Evolutionary conservation across 2,797 vertebrate genomes (phyloP).

Genomic region (Todus mexicanus): DNA sequence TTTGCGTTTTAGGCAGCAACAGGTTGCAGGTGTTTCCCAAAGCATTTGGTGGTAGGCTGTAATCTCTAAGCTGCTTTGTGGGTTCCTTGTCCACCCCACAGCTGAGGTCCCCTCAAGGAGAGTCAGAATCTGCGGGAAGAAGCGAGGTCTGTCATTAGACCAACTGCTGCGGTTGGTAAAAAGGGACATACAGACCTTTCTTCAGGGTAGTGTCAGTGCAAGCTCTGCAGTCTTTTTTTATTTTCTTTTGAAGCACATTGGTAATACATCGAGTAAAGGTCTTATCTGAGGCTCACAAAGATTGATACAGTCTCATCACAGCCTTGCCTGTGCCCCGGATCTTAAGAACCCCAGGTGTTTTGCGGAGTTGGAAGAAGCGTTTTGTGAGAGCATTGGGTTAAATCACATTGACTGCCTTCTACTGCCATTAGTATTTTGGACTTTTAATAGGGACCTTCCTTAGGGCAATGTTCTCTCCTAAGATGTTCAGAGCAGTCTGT

Average conservation of each 20-base stretch:
- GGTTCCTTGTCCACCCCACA: neutral
- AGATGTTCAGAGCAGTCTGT: neutral
- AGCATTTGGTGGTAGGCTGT: neutral
- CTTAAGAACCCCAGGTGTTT: conserved; percentile 15
- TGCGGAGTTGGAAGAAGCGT: neutral
- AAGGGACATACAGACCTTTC: neutral
- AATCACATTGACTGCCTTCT: conserved; percentile 10
- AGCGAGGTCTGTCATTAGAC: neutral
- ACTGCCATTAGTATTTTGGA: conserved; percentile 9
- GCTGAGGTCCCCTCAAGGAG: rapidly evolving
- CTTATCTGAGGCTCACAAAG: neutral
- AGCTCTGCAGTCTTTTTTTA: neutral
- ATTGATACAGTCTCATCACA: neutral
- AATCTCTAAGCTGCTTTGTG: neutral
- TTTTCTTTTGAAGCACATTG: neutral
- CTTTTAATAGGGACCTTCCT: conserved; percentile 13
- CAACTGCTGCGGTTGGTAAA: neutral
- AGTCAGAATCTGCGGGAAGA: neutral
- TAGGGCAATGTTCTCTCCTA: neutral
- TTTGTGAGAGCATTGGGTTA: neutral
- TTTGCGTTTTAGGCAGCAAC: neutral
- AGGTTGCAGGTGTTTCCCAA: neutral
- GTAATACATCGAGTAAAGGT: neutral
- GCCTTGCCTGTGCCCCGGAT: neutral
- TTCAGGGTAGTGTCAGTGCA: neutral